Conservation (phyloP, 2,113 vertebrate genomes). For the Laterallus jamaicensis region DNA sequence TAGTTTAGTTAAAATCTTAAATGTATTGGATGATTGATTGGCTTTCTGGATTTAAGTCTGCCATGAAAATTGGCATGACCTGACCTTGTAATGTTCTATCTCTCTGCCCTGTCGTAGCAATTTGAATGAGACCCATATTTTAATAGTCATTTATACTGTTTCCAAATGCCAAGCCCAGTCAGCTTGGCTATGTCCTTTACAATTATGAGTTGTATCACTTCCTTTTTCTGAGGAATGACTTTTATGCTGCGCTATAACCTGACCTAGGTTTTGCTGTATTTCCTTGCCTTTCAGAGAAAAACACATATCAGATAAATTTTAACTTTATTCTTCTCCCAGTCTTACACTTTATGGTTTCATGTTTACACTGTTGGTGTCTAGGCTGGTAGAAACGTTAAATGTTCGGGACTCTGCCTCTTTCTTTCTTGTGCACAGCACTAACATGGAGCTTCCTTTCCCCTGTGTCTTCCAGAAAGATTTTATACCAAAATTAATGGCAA, state of each 20-base stretch:
- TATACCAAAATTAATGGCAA: background rate
- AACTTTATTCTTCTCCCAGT: background rate
- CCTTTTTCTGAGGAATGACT: background rate
- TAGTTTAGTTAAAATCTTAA: slow-evolving; percentile 46
- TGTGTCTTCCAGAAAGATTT: background rate
- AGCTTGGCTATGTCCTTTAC: background rate
- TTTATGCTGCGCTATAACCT: background rate
- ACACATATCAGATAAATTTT: background rate
- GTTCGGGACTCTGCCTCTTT: background rate
- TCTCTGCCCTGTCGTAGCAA: background rate
- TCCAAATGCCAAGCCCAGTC: background rate
- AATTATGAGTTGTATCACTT: background rate
- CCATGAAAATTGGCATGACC: slow-evolving; percentile 15
- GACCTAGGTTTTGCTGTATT: slow-evolving; percentile 16
- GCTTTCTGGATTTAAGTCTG: background rate
- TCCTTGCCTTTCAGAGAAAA: background rate
- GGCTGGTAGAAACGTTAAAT: background rate
- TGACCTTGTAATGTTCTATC: background rate
- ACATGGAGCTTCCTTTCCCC: background rate
- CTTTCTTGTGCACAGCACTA: background rate
- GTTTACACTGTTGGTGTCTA: background rate
- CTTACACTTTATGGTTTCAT: background rate
- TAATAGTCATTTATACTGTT: background rate
- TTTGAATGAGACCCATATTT: slow-evolving; percentile 18
- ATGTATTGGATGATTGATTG: background rate